Evolutionary conservation across 2,888 invertebrate genomes (phyloP).

Genomic region (Hypsopygia costalis): DNA sequence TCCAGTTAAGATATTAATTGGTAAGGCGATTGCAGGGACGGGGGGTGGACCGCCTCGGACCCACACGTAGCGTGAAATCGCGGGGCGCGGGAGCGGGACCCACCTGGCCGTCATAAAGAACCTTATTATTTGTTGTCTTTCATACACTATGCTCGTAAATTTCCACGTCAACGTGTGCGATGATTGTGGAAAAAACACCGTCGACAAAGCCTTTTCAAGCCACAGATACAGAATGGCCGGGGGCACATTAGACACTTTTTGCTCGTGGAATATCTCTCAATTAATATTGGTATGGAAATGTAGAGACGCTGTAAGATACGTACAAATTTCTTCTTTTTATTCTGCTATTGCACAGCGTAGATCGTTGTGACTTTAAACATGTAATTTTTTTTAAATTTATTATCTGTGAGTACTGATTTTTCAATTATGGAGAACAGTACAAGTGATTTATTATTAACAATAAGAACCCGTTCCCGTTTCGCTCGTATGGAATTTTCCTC

Average conservation of each 20-base stretch:
- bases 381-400: no score
- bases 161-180: constrained; percentile 78
- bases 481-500: no score
- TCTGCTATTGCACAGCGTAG: no score
- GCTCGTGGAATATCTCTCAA: not conserved
- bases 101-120: constrained; percentile 64
- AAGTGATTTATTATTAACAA: no score
- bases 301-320: not conserved
- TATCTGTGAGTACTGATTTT: no score
- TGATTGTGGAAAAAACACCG: constrained; percentile 66
- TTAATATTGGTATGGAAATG: not conserved
- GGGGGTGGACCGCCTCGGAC: constrained; percentile 40
- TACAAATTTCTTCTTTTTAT: not conserved
- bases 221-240: constrained; percentile 34
- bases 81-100: constrained; percentile 62
- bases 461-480: no score
- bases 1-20: constrained; percentile 75
- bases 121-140: constrained; percentile 78
- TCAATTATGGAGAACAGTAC: no score
- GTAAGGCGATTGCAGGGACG: constrained; percentile 35
- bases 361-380: no score
- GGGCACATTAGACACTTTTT: not conserved
- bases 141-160: constrained; percentile 78
- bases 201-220: constrained; percentile 74
- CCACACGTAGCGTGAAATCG: constrained; percentile 78